Evolutionary conservation across 2,113 vertebrate genomes (phyloP).

Genomic region (Dunckerocampus dactyliophorus): DNA sequence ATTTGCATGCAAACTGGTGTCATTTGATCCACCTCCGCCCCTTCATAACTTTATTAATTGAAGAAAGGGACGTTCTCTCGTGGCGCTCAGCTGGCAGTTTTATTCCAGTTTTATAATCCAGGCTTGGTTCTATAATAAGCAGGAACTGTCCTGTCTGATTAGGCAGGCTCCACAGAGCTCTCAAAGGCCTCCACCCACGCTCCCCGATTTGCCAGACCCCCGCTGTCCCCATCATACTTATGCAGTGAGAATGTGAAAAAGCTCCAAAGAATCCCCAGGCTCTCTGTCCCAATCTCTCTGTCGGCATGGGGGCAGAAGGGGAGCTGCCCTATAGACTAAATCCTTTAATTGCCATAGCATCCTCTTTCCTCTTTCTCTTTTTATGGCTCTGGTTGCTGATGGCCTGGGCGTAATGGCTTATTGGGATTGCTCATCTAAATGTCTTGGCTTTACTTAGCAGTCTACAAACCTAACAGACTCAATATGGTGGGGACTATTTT

Average conservation of each 20-base stretch:
- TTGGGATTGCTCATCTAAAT: background rate
- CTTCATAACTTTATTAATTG: conserved; percentile 90
- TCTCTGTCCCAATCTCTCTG: conserved; percentile 10
- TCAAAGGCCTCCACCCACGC: conserved; percentile 57
- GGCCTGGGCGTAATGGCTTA: background rate
- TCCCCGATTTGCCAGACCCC: conserved; percentile 30
- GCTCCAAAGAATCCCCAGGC: conserved; percentile 51
- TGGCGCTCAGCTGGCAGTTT: conserved; percentile 77
- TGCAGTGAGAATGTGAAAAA: conserved; percentile 59
- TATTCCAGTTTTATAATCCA: conserved; percentile 89
- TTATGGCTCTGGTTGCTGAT: background rate
- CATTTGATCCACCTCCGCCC: conserved; percentile 85
- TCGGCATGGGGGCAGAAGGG: conserved; percentile 16
- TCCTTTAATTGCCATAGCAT: conserved; percentile 28
- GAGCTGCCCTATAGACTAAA: conserved; percentile 44
- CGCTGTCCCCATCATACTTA: conserved; percentile 52
- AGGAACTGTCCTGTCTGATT: conserved; percentile 89
- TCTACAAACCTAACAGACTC: background rate
- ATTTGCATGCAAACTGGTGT: conserved; percentile 84
- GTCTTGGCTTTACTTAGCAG: background rate
- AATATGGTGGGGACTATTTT: background rate
- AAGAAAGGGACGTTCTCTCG: conserved; percentile 78
- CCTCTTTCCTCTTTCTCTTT: background rate
- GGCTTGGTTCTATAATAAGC: conserved; percentile 84
- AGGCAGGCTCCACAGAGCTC: conserved; percentile 77